Conservation (phyloP, 2,888 invertebrate genomes). For the Lottia gigantea region DNA sequence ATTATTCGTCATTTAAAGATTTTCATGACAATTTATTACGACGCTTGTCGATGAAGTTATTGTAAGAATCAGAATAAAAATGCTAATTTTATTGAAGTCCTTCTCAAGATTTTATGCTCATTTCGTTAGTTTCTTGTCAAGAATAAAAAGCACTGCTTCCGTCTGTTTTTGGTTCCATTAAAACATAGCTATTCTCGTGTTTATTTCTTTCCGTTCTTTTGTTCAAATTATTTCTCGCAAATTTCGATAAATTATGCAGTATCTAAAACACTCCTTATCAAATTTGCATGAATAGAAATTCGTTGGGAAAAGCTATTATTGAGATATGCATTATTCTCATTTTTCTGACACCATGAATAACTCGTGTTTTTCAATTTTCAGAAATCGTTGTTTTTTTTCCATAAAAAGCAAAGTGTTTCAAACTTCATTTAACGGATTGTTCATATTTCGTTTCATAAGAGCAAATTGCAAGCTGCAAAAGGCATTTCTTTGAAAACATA, state of each 20-base stretch:
- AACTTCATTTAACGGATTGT: no score
- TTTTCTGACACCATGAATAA: no score
- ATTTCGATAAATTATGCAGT: constrained; percentile 4
- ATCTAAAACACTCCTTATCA: not conserved
- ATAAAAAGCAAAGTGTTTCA: no score
- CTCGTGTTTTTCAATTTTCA: no score
- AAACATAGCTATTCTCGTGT: not conserved
- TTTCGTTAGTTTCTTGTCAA: not conserved
- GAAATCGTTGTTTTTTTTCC: no score
- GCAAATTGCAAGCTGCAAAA: no score
- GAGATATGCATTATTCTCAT: no score
- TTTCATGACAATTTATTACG: constrained; percentile 4
- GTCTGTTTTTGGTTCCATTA: constrained; percentile 1
- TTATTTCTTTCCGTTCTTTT: not conserved
- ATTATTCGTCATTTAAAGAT: not conserved
- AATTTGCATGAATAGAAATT: not conserved
- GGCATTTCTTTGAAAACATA: no score
- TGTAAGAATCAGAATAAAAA: not conserved
- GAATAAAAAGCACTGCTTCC: not conserved
- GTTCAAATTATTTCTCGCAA: not conserved
- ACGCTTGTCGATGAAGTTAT: not conserved
- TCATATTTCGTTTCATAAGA: no score
- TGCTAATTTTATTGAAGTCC: not conserved
- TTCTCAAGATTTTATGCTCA: constrained; percentile 2
- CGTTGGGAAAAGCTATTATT: no score